Evolutionary conservation across 2,888 invertebrate species (phyloP).

Genomic region (Coremacera marginata): DNA sequence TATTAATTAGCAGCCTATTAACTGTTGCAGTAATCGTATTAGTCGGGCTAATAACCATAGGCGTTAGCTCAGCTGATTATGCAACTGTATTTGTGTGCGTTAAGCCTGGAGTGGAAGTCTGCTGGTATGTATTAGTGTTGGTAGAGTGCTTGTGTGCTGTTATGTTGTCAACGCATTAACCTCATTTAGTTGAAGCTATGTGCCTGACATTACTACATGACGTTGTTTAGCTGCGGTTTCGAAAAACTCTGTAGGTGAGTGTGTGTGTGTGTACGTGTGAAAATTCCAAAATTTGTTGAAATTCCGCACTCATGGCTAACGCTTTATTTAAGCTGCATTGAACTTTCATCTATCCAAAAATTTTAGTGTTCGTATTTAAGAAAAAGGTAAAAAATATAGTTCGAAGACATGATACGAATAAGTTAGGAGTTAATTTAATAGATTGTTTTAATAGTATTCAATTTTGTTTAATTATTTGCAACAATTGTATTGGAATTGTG

Average conservation of each 20-base stretch:
- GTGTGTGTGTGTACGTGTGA: not conserved
- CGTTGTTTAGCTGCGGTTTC: not conserved
- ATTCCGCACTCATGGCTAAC: too few species aligned
- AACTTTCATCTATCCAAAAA: too few species aligned
- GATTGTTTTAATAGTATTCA: too few species aligned
- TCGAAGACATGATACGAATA: too few species aligned
- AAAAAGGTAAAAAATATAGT: too few species aligned
- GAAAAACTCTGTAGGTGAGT: not conserved
- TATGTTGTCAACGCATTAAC: slow-evolving; percentile 40
- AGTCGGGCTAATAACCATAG: slow-evolving; percentile 25
- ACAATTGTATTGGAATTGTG: too few species aligned
- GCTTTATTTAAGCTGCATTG: too few species aligned
- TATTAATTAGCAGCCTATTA: slow-evolving; percentile 45
- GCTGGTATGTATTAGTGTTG: not conserved
- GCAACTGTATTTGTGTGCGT: slow-evolving; percentile 2
- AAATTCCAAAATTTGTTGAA: too few species aligned
- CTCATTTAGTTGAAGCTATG: slow-evolving; percentile 43
- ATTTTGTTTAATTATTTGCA: too few species aligned
- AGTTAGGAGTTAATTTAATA: too few species aligned
- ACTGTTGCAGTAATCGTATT: slow-evolving; percentile 38
- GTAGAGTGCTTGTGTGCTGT: slow-evolving; percentile 7
- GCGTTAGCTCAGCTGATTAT: slow-evolving; percentile 7
- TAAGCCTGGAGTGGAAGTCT: not conserved
- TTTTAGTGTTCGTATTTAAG: too few species aligned
- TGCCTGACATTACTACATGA: slow-evolving; percentile 39